These are phyloP conservation scores for Branchipolynoe longqiensis DNA, from an alignment of 2,888 invertebrate genomes.

Conservation along the genomic window DNA sequence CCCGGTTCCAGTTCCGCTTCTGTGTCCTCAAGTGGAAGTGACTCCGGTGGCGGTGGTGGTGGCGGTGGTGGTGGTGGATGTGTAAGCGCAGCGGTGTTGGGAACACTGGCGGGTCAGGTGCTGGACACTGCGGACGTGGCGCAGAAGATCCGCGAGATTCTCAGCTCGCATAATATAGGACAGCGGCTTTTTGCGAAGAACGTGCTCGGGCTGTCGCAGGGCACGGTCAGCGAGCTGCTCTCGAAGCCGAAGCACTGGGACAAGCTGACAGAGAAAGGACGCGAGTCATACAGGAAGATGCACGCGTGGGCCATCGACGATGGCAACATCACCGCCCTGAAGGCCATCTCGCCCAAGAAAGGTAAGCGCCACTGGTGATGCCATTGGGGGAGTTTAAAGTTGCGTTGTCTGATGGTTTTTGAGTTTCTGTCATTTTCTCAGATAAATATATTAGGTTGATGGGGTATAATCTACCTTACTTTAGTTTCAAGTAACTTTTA, in stretches of 20 bases:
- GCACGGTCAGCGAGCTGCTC: conserved; percentile 97
- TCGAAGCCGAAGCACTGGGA: conserved; percentile 99
- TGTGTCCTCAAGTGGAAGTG: neutral
- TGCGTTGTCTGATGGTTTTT: too few species aligned
- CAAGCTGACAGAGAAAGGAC: conserved; percentile 98
- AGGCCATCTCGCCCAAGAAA: conserved; percentile 91
- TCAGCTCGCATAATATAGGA: conserved; percentile 98
- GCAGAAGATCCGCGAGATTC: conserved; percentile 93
- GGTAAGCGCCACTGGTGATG: conserved; percentile 74
- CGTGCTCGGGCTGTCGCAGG: conserved; percentile 95
- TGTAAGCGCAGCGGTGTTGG: neutral
- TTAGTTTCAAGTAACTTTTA: too few species aligned
- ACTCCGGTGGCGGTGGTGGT: neutral
- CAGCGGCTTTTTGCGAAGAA: conserved; percentile 99
- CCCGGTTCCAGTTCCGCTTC: neutral
- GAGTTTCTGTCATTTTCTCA: too few species aligned
- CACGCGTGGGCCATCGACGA: conserved; percentile 99
- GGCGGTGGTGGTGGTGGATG: neutral
- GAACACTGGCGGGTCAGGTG: conserved; percentile 65
- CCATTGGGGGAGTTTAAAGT: too few species aligned
- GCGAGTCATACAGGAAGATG: conserved; percentile 99
- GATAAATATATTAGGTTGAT: too few species aligned
- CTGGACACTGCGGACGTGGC: conserved; percentile 96
- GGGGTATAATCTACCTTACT: too few species aligned
- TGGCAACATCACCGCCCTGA: conserved; percentile 96